phyloP scores from a whole-genome alignment of 2,888 invertebrate genomes.

The Phengaris alcon region DNA sequence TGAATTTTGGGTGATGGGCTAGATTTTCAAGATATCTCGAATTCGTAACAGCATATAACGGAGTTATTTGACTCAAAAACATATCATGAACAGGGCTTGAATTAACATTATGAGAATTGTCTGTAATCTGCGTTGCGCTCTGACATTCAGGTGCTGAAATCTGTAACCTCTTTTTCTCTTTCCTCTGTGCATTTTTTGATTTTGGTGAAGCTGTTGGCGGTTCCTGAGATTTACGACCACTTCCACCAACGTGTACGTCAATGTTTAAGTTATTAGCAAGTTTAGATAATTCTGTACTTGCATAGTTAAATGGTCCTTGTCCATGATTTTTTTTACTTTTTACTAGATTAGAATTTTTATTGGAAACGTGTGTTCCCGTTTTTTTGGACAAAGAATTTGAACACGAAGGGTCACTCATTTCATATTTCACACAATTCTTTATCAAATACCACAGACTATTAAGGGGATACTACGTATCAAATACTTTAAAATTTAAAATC shows the following conservation, averaged over 20 bases:
- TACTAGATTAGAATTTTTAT: neutral
- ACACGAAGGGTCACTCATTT: conserved; percentile 21
- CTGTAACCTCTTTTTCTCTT: conserved; percentile 54
- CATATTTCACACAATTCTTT: conserved; percentile 9
- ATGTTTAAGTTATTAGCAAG: conserved; percentile 29
- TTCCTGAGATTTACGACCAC: conserved; percentile 19
- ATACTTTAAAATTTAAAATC: no score
- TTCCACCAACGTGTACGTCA: neutral
- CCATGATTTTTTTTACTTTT: neutral
- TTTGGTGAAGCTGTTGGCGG: conserved; percentile 38
- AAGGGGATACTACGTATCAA: no score
- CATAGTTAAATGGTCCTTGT: neutral
- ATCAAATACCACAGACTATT: neutral
- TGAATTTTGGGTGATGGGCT: conserved; percentile 62
- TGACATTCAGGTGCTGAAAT: conserved; percentile 46
- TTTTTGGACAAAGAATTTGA: conserved; percentile 18
- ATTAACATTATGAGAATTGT: conserved; percentile 40
- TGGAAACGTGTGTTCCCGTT: neutral
- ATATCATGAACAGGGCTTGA: conserved; percentile 50
- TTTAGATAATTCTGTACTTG: conserved; percentile 4
- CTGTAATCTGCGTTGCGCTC: conserved; percentile 37
- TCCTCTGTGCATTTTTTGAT: conserved; percentile 58
- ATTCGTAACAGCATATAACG: conserved; percentile 56
- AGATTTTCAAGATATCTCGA: conserved; percentile 65
- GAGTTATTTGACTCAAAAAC: conserved; percentile 53